These are phyloP conservation scores for Camelus bactrianus DNA, from an alignment of 2,113 vertebrate genomes.

Conservation along the genomic window DNA sequence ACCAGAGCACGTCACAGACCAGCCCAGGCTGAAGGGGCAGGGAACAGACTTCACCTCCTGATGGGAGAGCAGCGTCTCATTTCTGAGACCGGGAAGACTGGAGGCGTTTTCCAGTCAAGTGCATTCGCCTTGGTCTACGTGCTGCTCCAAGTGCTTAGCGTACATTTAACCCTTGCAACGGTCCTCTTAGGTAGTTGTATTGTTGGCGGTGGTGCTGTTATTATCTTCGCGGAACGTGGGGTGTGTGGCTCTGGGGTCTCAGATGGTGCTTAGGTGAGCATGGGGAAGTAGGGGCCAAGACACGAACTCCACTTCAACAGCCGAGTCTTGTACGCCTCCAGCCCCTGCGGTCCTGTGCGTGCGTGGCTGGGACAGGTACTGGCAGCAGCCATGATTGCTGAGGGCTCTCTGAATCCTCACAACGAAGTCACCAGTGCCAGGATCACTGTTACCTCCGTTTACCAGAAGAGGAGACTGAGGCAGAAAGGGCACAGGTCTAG, in stretches of 20 bases:
- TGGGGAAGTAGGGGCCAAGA: not conserved
- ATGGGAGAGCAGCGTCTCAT: not conserved
- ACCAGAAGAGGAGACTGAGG: not conserved
- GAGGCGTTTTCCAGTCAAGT: not conserved
- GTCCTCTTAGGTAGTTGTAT: fast-evolving
- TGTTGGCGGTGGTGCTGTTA: fast-evolving
- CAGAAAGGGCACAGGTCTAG: not conserved
- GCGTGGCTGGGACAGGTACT: not conserved
- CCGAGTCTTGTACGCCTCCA: fast-evolving
- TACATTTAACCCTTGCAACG: fast-evolving
- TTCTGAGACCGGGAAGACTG: not conserved
- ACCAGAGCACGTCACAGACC: not conserved
- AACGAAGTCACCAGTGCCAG: fast-evolving
- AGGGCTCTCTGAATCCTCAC: not conserved
- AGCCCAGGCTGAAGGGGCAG: not conserved
- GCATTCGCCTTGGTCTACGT: not conserved
- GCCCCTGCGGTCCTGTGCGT: fast-evolving
- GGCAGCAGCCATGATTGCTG: fast-evolving
- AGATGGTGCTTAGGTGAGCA: not conserved
- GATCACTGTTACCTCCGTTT: fast-evolving
- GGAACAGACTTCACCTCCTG: not conserved
- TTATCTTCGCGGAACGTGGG: fast-evolving
- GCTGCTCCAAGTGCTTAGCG: not conserved
- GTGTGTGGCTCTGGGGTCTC: not conserved
- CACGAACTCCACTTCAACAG: fast-evolving